A percentile compares a stretch with the other conserved stretches of the same genome.
Conservation (phyloP, 1,140 invertebrate species). For the Grapholita molesta region DNA sequence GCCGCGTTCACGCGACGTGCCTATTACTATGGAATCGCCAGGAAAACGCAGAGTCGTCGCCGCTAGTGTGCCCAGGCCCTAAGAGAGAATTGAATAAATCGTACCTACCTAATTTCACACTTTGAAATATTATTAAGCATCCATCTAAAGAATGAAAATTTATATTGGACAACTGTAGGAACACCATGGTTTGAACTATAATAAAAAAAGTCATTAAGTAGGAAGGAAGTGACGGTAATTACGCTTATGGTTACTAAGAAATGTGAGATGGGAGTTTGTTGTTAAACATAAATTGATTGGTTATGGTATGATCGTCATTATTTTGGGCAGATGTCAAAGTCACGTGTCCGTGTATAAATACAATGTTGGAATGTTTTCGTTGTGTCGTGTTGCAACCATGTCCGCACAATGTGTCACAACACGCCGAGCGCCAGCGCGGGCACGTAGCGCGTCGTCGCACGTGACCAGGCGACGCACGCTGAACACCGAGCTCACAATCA, state of each 20-base stretch:
- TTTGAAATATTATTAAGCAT: too few species aligned
- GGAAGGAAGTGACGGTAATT: too few species aligned
- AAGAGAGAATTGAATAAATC: too few species aligned
- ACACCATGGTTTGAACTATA: too few species aligned
- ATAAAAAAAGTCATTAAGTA: background rate
- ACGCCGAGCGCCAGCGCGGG: background rate
- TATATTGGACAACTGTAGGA: too few species aligned
- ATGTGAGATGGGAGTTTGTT: background rate
- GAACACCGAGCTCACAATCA: background rate
- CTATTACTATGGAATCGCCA: too few species aligned
- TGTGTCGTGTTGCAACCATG: slow-evolving; percentile 16
- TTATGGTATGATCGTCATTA: background rate
- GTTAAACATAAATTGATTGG: background rate
- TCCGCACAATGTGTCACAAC: slow-evolving; percentile 11
- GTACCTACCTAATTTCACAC: too few species aligned
- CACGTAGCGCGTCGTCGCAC: background rate
- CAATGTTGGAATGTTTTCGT: slow-evolving; percentile 10
- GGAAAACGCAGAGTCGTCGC: too few species aligned
- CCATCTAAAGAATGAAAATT: too few species aligned
- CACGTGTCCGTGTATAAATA: background rate
- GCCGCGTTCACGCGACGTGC: too few species aligned
- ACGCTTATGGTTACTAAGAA: background rate
- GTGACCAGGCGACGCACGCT: background rate
- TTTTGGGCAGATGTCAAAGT: slow-evolving; percentile 3
- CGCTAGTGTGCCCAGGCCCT: too few species aligned